Evolutionary conservation across 2,113 vertebrate species (phyloP).

Genomic region (Microtus oregoni): DNA sequence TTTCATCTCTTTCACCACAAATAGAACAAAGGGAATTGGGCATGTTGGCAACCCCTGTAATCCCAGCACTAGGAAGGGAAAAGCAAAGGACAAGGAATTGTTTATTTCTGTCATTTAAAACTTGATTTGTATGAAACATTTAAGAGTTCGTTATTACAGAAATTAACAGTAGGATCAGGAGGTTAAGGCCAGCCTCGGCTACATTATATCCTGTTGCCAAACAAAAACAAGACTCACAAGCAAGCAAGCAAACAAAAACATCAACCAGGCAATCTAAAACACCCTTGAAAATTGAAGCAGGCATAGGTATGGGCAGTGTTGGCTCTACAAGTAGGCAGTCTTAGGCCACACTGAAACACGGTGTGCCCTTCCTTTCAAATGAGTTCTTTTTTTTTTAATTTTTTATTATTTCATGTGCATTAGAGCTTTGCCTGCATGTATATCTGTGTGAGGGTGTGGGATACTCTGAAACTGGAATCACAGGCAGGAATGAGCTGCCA

Average conservation of each 20-base stretch:
- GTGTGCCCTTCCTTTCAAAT: slow-evolving; percentile 20
- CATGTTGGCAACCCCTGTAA: background rate
- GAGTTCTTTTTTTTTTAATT: background rate
- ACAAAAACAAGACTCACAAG: background rate
- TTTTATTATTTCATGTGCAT: too few relatives aligned
- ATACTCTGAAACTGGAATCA: too few relatives aligned
- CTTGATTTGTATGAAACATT: background rate
- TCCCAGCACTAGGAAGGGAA: background rate
- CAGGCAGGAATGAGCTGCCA: too few relatives aligned
- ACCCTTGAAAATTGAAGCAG: background rate
- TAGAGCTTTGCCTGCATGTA: too few relatives aligned
- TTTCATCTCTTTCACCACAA: background rate
- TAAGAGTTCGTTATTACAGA: background rate
- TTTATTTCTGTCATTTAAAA: background rate
- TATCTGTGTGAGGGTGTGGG: too few relatives aligned
- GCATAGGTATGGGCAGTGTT: background rate
- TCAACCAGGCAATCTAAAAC: background rate
- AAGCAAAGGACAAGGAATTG: background rate
- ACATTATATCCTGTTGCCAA: background rate
- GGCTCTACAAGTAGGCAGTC: background rate
- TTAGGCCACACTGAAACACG: background rate
- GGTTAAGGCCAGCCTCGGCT: background rate
- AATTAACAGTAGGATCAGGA: background rate
- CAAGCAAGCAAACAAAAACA: background rate
- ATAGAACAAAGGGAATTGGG: background rate